A percentile compares a stretch with the other conserved stretches of the same genome.
Conservation (phyloP, 2,888 invertebrate genomes). For the Lasioglossum marginatum region DNA sequence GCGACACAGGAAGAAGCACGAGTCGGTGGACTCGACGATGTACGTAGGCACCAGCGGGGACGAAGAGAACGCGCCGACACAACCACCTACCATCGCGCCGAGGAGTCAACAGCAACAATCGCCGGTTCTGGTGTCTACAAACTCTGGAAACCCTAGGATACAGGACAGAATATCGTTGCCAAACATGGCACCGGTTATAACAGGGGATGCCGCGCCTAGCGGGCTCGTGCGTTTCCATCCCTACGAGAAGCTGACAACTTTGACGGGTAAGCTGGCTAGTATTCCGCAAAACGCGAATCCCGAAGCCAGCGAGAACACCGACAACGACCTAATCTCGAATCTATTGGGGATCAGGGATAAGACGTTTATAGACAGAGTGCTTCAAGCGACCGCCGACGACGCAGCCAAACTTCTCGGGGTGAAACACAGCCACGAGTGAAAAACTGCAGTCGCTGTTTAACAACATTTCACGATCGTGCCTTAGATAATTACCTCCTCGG, state of each 20-base stretch:
- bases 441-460: slow-evolving; percentile 33
- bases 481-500: slow-evolving; percentile 64
- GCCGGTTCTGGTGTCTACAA: slow-evolving; percentile 62
- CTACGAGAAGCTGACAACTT: slow-evolving; percentile 79
- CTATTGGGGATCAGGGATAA: slow-evolving; percentile 94
- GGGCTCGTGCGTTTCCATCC: slow-evolving; percentile 77
- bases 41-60: slow-evolving; percentile 86
- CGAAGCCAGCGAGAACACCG: slow-evolving; percentile 87
- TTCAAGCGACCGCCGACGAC: slow-evolving; percentile 92
- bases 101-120: slow-evolving; percentile 76
- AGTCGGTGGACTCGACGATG: slow-evolving; percentile 86
- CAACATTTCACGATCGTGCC: slow-evolving; percentile 78
- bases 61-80: slow-evolving; percentile 83
- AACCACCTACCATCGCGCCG: slow-evolving; percentile 78
- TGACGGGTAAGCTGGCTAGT: slow-evolving; percentile 75
- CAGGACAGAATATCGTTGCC: slow-evolving; percentile 79
- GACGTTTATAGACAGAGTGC: slow-evolving; percentile 93
- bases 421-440: slow-evolving; percentile 86
- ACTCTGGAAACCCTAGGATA: slow-evolving; percentile 63
- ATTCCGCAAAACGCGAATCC: slow-evolving; percentile 85
- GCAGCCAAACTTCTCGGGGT: slow-evolving; percentile 95
- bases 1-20: slow-evolving; percentile 95
- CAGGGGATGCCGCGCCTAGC: slow-evolving; percentile 81
- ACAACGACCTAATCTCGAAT: slow-evolving; percentile 94
- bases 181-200: slow-evolving; percentile 78